Percentiles rank a stretch among this genome's conserved stretches.
Conservation (phyloP, 2,797 vertebrate genomes). For the Pseudochirops corinnae region DNA sequence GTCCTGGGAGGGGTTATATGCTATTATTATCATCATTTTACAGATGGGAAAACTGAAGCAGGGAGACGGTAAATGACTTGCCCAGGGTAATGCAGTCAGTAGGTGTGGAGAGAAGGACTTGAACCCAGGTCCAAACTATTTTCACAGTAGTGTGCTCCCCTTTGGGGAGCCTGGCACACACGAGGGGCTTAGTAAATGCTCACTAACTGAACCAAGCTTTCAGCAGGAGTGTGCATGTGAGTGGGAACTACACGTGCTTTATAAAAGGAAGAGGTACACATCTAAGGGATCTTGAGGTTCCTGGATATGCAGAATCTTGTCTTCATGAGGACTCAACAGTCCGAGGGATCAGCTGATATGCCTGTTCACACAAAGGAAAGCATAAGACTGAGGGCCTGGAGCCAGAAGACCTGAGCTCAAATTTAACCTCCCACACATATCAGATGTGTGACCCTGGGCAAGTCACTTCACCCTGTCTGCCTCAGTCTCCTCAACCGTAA, state of each 20-base stretch:
- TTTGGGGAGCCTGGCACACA: background rate
- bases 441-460: no score
- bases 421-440: fast-evolving
- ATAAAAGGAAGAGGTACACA: background rate
- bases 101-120: background rate
- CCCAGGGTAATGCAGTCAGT: background rate
- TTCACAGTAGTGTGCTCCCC: background rate
- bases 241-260: background rate
- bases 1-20: background rate
- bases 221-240: background rate
- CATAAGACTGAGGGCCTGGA: background rate
- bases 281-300: background rate
- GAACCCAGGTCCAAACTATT: background rate
- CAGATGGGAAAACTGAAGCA: background rate
- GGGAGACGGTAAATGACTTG: background rate
- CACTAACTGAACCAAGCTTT: background rate
- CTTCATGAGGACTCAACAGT: background rate
- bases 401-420: background rate
- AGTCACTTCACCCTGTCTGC: background rate
- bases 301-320: background rate
- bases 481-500: background rate
- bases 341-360: background rate
- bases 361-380: background rate
- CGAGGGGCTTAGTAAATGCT: background rate
- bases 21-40: background rate